Evolutionary conservation across 2,888 invertebrate species (phyloP), one percentile per base, ranked within the genome.

Genomic region (Danaus chrysippus): DNA sequence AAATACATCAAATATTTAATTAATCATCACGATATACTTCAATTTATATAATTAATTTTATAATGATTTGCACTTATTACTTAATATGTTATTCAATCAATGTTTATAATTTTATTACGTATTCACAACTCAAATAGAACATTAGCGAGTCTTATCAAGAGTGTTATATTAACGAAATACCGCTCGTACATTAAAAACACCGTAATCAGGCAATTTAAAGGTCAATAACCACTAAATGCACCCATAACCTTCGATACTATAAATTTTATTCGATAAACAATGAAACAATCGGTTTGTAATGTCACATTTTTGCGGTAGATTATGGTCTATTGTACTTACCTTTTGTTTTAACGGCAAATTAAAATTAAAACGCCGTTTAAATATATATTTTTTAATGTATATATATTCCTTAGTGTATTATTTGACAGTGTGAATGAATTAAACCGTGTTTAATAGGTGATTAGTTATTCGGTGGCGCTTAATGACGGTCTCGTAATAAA

Each of bases 371-470:
- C 23, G 13, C 3, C 9, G 66, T 56, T 70, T 71, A 75, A 71
- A 68, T 73, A 70, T 59, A 64, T 67, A n/a, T 71, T 73, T 74
- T 63, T 59, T 63, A 46, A 58, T 43, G 42, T 62, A 63, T 81
- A 75, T 62, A 63, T 81, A 75, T 85, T 83, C 82, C 81, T 86
- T 85, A 78, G 78, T 84, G 82, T 84, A 84, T 87, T 82, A 86
- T 85, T 86, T 83, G 84, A 85, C 84, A 85, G 83, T 85, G 83
- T 83, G 80, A 82, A 86, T 83, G 83, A 84, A 82, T 87, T 84
- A 86, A 87, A 86, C 83, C 82, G 83, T 83, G 83, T 86, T 88
- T 84, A 87, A 86, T 83, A 84, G 83, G 84, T 84, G 85, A 88
- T 87, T 86, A 87, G 82, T 79, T 78, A 78, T 85, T 84, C 78